These are phyloP conservation scores for Ptilodon capucinus DNA, from an alignment of 2,888 invertebrate species.

Conservation along the genomic window DNA sequence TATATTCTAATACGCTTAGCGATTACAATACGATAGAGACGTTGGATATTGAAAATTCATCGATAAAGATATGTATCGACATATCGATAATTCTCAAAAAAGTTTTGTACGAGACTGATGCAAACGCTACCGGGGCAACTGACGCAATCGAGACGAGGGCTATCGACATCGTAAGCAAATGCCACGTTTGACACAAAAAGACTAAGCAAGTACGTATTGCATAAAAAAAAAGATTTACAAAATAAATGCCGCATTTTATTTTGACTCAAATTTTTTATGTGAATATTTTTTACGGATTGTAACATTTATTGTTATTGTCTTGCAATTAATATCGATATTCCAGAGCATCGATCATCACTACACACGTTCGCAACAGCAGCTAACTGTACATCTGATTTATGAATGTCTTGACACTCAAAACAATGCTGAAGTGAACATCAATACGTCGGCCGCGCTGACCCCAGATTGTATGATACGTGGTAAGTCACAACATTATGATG, in stretches of 20 bases:
- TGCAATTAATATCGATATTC: not conserved
- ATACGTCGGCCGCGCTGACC: constrained; percentile 58
- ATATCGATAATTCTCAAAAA: not conserved
- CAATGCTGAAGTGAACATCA: constrained; percentile 62
- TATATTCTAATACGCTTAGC: constrained; percentile 47
- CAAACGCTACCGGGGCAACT: no score
- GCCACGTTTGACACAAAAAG: no score
- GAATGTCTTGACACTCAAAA: constrained; percentile 63
- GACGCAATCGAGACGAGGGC: no score
- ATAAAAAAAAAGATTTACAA: no score
- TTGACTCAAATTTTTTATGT: no score
- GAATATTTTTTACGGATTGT: no score
- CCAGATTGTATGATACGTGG: constrained; percentile 44
- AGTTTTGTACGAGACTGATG: no score
- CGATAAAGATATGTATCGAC: constrained; percentile 1
- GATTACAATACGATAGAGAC: constrained; percentile 39
- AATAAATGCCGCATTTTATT: no score
- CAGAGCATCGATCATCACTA: not conserved
- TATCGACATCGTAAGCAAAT: no score
- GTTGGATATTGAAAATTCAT: not conserved
- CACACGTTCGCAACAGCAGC: constrained; percentile 34
- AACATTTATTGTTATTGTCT: no score
- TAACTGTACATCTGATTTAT: constrained; percentile 69
- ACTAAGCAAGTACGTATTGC: no score
- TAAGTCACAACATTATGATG: constrained; percentile 67